Evolutionary conservation across 2,888 invertebrate genomes (phyloP).

Genomic region (Melolontha melolontha): DNA sequence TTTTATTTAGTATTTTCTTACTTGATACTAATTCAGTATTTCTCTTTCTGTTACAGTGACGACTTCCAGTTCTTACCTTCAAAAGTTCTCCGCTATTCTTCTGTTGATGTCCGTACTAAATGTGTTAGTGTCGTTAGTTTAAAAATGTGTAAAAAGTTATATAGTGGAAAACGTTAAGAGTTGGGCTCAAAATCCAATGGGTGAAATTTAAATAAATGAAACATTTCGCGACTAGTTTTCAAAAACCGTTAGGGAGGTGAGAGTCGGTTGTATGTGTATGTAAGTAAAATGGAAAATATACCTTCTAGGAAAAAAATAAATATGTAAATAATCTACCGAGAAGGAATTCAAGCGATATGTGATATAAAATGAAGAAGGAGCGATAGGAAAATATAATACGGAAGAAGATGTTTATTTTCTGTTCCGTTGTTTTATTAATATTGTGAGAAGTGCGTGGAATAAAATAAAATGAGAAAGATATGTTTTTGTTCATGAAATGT

Average conservation of each 20-base stretch:
- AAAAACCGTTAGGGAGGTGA: conserved; percentile 8
- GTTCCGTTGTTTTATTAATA: conserved; percentile 5
- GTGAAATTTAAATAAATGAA: conserved; percentile 26
- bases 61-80: not conserved
- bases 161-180: conserved; percentile 2
- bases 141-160: conserved; percentile 24
- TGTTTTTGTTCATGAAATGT: too few species aligned
- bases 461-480: too few species aligned
- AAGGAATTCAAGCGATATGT: conserved; percentile 37
- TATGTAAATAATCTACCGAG: conserved; percentile 33
- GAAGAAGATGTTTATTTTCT: conserved; percentile 7
- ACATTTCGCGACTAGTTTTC: conserved; percentile 27
- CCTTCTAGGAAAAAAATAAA: conserved; percentile 23
- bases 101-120: conserved; percentile 22
- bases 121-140: conserved; percentile 26
- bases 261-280: conserved; percentile 17
- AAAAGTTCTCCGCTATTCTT: conserved; percentile 8
- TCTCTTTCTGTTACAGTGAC: conserved; percentile 26
- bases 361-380: conserved; percentile 32
- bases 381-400: not conserved
- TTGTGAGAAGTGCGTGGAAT: too few species aligned
- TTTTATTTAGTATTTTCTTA: not conserved
- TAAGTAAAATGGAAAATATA: conserved; percentile 22
- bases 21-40: not conserved
- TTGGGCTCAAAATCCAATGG: conserved; percentile 14